phyloP scores from a whole-genome alignment of 2,113 vertebrate species.

The Zosterops japonicus region DNA sequence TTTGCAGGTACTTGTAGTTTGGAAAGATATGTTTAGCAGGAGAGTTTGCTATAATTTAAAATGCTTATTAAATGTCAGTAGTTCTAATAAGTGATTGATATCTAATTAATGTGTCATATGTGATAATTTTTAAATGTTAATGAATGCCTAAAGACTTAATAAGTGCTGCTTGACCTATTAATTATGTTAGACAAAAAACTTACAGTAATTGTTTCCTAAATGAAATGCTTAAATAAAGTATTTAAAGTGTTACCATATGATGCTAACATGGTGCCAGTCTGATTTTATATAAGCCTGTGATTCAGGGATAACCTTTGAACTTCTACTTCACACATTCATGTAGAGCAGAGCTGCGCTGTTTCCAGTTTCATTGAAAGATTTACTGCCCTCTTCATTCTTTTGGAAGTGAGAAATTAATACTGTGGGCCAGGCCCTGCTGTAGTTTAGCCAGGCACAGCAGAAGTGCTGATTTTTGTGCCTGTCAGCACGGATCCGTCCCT shows the following conservation, averaged over 20 bases:
- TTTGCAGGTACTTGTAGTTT: constrained; percentile 32
- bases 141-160: constrained; percentile 69
- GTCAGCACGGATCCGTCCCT: rapidly evolving
- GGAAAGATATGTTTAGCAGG: constrained; percentile 1
- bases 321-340: neutral
- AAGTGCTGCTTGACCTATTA: constrained; percentile 75
- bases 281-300: neutral
- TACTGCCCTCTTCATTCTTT: neutral
- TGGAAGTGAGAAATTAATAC: neutral
- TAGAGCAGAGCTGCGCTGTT: neutral
- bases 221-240: constrained; percentile 35
- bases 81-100: constrained; percentile 72
- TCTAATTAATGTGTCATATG: constrained; percentile 71
- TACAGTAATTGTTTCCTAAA: constrained; percentile 68
- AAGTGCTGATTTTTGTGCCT: neutral
- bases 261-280: neutral
- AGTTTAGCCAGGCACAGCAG: neutral
- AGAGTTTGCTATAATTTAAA: constrained; percentile 60
- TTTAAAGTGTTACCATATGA: constrained; percentile 35
- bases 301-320: neutral
- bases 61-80: constrained; percentile 74
- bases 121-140: constrained; percentile 73
- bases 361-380: neutral
- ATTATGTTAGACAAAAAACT: constrained; percentile 69
- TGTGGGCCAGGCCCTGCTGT: neutral